Evolutionary conservation across 1,140 invertebrate genomes (phyloP).

Genomic region (Nylanderia fulva): DNA sequence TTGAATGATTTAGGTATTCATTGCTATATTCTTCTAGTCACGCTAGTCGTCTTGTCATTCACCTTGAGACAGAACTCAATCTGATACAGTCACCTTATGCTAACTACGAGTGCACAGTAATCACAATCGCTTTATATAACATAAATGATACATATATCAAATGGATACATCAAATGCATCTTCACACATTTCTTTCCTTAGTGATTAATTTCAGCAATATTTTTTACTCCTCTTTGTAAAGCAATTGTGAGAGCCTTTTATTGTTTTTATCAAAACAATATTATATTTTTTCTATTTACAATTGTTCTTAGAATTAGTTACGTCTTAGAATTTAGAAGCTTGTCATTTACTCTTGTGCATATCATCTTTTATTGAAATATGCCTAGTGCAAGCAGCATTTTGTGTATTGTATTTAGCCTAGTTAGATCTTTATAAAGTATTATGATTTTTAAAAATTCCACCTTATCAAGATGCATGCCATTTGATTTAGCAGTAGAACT

Average conservation of each 20-base stretch:
- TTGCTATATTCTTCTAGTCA: conserved; percentile 59
- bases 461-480: conserved; percentile 57
- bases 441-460: conserved; percentile 7
- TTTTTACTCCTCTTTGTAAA: not conserved
- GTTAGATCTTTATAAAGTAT: not conserved
- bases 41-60: conserved; percentile 49
- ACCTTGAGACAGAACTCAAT: conserved; percentile 18
- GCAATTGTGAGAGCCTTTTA: not conserved
- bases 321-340: not conserved
- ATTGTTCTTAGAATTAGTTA: not conserved
- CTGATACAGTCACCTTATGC: not conserved
- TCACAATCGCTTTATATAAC: conserved; percentile 22
- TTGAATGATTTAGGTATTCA: conserved; percentile 31
- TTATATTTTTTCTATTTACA: not conserved
- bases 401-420: not conserved
- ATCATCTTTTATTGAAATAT: conserved; percentile 6
- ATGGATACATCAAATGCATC: conserved; percentile 21
- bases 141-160: not conserved
- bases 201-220: not conserved
- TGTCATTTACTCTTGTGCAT: not conserved
- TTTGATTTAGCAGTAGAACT: conserved; percentile 56
- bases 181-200: conserved; percentile 14
- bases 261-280: not conserved
- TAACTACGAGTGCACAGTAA: conserved; percentile 12
- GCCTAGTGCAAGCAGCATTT: conserved; percentile 13